Evolutionary conservation across 2,888 invertebrate genomes (phyloP), one percentile per base, ranked within the genome.

Genomic region (Axea sp.): DNA sequence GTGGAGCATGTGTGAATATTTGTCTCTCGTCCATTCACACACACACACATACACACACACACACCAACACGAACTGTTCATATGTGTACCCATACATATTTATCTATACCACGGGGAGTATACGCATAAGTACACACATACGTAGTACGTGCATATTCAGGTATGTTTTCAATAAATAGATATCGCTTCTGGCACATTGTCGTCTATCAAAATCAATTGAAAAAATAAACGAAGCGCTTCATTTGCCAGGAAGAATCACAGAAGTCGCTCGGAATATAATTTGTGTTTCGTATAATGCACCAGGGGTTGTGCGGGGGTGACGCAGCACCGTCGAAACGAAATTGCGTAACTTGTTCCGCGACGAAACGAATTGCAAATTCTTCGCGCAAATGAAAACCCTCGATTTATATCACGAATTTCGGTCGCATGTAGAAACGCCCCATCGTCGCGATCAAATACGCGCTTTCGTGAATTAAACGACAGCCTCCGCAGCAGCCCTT

Each of bases 161-260:
- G 26, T 35, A 35, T 33, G 17, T 33, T 69, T 65, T 78, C 80
- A 81, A 83, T 83, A 83, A 82, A 82, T 82, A 83, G 77, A 78
- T 76, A 76, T 78, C 79, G 68, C 79, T 80, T 82, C 80, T 83
- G 83, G 82, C 83, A 83, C 82, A 81, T 83, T 78, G 75, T 82
- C 76, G 78, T 78, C n/a, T 77, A 79, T 76, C 75, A 53, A 73
- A 60, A 62, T 43, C 73, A 75, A 76, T 78, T 78, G 78, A 81
- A 77, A 79, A 73, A 78, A 67, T 75, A 75, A 77, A 73, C 33
- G 31, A 41, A 8, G 49, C n/a, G 22, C 17, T 51, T 41, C 62
- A 51, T 62, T 51, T 49, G 31, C 26, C 28, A 9, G n/a, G 22
- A 51, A 51, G 49, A 41, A 31, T 39, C 24, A 11, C 47, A 6